Conservation (phyloP, 2,888 invertebrate genomes). For the Volucella inflata region DNA sequence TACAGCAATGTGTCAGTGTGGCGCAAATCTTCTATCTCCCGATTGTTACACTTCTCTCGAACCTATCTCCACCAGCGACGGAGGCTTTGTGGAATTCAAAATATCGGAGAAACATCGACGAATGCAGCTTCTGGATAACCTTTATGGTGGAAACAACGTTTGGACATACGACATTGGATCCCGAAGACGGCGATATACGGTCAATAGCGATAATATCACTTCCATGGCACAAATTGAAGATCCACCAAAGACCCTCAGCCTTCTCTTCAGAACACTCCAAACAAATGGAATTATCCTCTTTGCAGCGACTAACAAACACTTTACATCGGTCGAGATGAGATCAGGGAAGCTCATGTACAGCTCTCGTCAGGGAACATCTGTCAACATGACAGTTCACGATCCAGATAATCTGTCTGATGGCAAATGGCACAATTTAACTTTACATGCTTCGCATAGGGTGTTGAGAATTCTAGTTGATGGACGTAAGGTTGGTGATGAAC, state of each 20-base stretch:
- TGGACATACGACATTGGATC: constrained; percentile 85
- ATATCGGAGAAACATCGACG: constrained; percentile 93
- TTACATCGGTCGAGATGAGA: constrained; percentile 91
- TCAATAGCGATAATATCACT: constrained; percentile 81
- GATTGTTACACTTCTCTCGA: constrained; percentile 92
- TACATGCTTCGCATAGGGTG: constrained; percentile 89
- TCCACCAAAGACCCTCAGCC: constrained; percentile 89
- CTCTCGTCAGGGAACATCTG: constrained; percentile 90
- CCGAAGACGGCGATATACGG: constrained; percentile 82
- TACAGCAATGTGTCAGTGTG: constrained; percentile 88
- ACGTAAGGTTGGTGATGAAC: constrained; percentile 90
- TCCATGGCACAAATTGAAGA: constrained; percentile 81
- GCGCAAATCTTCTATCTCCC: constrained; percentile 88
- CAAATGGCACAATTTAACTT: constrained; percentile 94
- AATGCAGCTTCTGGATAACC: constrained; percentile 92
- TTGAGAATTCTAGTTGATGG: constrained; percentile 90
- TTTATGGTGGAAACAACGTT: constrained; percentile 89
- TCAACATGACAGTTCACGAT: constrained; percentile 91
- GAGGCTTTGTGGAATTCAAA: constrained; percentile 90
- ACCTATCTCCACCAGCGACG: constrained; percentile 91
- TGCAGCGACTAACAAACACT: constrained; percentile 94
- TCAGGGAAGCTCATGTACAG: constrained; percentile 91
- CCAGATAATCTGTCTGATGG: constrained; percentile 90
- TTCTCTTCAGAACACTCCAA: constrained; percentile 92
- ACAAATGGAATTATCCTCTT: constrained; percentile 92